Evolutionary conservation across 2,797 vertebrate species (phyloP).

Genomic region (Melanotaenia maccullochi): DNA sequence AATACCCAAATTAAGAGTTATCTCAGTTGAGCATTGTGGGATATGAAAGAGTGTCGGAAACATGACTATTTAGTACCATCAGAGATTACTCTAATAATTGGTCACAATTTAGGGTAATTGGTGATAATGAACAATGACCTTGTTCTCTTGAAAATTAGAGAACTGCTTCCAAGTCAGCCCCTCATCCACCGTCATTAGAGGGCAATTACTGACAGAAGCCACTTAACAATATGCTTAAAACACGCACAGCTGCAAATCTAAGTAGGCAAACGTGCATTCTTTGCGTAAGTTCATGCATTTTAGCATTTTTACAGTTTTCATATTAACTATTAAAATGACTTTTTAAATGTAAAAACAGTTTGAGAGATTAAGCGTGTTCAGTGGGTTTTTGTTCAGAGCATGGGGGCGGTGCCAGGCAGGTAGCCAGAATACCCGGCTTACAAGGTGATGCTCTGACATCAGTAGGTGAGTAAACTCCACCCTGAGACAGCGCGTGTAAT

Average conservation of each 20-base stretch:
- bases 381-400: background rate
- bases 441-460: no score
- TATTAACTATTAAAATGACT: background rate
- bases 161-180: constrained; percentile 50
- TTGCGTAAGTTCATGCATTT: background rate
- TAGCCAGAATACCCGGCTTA: no score
- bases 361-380: background rate
- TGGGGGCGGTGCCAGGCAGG: no score
- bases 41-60: constrained; percentile 43
- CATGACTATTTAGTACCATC: constrained; percentile 41
- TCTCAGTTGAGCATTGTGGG: constrained; percentile 34
- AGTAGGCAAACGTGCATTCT: background rate
- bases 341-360: background rate
- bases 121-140: constrained; percentile 69
- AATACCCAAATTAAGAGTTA: constrained; percentile 43
- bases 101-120: constrained; percentile 68
- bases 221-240: constrained; percentile 15
- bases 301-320: background rate
- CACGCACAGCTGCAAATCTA: constrained; percentile 18
- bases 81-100: constrained; percentile 49
- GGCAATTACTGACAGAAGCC: constrained; percentile 52
- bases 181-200: constrained; percentile 37
- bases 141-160: constrained; percentile 58
- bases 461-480: no score
- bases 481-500: no score